Evolutionary conservation across 2,888 invertebrate genomes (phyloP).

Genomic region (Salpingus planirostris): DNA sequence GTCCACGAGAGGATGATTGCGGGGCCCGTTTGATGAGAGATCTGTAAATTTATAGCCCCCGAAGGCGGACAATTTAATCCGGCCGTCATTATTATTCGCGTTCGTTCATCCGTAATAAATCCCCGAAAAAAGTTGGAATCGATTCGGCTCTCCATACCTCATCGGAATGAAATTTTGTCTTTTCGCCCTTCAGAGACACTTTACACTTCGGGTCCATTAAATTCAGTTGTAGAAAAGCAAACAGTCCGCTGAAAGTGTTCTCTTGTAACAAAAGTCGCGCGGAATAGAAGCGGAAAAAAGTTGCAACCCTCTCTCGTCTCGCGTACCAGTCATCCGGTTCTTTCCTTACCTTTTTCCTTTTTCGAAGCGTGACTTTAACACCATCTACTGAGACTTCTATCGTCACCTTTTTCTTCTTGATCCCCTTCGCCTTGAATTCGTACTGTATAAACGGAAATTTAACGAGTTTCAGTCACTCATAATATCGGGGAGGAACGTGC

Average conservation of each 20-base stretch:
- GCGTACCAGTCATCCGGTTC: neutral
- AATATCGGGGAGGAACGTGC: too few species aligned
- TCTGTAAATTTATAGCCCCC: too few species aligned
- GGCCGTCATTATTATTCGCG: too few species aligned
- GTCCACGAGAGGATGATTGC: too few species aligned
- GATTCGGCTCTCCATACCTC: too few species aligned
- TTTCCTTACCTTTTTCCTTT: constrained; percentile 61
- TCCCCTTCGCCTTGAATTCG: constrained; percentile 96
- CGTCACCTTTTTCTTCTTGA: constrained; percentile 95
- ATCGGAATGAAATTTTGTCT: too few species aligned
- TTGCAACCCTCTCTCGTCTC: constrained; percentile 8
- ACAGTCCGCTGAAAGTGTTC: constrained; percentile 18
- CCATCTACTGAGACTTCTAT: constrained; percentile 93
- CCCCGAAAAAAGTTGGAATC: too few species aligned
- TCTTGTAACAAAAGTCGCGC: constrained; percentile 19
- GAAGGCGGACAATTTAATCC: too few species aligned
- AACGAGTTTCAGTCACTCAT: constrained; percentile 1
- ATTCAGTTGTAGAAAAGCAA: too few species aligned
- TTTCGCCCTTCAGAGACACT: neutral
- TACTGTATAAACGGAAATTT: constrained; percentile 72
- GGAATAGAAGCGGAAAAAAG: constrained; percentile 12
- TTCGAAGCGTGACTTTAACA: constrained; percentile 78
- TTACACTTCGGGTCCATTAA: neutral
- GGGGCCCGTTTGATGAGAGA: too few species aligned
- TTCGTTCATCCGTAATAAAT: too few species aligned